These are phyloP conservation scores for Limnephilus lunatus DNA, from an alignment of 2,888 invertebrate species.

Conservation along the genomic window DNA sequence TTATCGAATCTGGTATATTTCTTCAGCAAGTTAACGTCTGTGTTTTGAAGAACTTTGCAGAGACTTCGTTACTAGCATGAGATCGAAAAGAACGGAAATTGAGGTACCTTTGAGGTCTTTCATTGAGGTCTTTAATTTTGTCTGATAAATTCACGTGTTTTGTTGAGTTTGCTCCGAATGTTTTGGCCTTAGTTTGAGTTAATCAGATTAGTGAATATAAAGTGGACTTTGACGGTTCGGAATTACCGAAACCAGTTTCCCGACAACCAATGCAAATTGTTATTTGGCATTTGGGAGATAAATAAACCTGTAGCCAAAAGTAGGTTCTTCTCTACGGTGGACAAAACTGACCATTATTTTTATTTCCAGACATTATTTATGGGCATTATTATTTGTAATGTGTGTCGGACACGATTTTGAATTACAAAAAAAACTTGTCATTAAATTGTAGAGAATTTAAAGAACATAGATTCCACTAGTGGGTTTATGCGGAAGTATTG, in stretches of 20 bases:
- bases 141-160: not conserved
- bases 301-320: not conserved
- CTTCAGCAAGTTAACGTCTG: too few species aligned
- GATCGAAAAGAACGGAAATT: too few species aligned
- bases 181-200: not conserved
- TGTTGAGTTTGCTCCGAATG: not conserved
- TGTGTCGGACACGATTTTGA: not conserved
- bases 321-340: not conserved
- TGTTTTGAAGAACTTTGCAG: too few species aligned
- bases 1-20: too few species aligned
- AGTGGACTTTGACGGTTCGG: not conserved
- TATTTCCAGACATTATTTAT: not conserved
- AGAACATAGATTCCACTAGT: too few species aligned
- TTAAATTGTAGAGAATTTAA: not conserved
- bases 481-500: too few species aligned
- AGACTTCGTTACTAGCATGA: too few species aligned
- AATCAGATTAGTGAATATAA: not conserved
- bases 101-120: too few species aligned
- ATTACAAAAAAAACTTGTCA: not conserved
- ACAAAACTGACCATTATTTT: not conserved
- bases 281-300: constrained; percentile 13
- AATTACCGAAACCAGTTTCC: constrained; percentile 19
- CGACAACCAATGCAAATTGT: constrained; percentile 3
- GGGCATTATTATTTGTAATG: not conserved
- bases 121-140: not conserved